phyloP scores from a whole-genome alignment of 2,888 invertebrate species.

The Dryomyza anilis region DNA sequence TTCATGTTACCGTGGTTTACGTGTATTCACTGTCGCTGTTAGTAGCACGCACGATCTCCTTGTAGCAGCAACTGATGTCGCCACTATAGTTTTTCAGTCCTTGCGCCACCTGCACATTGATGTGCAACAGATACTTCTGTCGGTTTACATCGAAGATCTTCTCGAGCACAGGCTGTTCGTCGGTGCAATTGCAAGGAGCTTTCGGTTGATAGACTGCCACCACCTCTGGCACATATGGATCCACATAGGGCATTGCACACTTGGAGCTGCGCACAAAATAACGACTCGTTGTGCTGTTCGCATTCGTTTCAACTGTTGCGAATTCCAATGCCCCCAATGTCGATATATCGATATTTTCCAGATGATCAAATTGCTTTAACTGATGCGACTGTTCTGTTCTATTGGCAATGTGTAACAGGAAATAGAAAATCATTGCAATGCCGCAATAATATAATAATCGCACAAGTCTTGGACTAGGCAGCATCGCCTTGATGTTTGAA shows the following conservation, averaged over 20 bases:
- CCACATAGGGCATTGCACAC: slow-evolving; percentile 68
- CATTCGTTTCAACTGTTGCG: no score
- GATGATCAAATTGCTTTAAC: no score
- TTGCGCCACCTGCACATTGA: slow-evolving; percentile 38
- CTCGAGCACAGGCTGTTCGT: slow-evolving; percentile 43
- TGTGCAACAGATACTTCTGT: slow-evolving; percentile 43
- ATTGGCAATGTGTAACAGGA: no score
- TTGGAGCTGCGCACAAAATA: slow-evolving; percentile 59
- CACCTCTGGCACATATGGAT: slow-evolving; percentile 65
- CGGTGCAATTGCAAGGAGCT: slow-evolving; percentile 63
- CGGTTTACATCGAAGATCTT: slow-evolving; percentile 40
- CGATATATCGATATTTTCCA: no score
- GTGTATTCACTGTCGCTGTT: slow-evolving; percentile 46
- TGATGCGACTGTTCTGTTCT: no score
- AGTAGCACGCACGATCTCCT: slow-evolving; percentile 46
- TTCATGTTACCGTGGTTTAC: slow-evolving; percentile 35
- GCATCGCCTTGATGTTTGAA: no score
- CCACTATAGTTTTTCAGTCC: slow-evolving; percentile 32
- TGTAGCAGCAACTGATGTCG: slow-evolving; percentile 52
- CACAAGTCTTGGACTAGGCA: no score
- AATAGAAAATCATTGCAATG: no score
- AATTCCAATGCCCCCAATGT: no score
- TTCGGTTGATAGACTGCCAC: slow-evolving; percentile 62
- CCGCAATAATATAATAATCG: no score
- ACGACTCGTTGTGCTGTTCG: background rate